These are phyloP conservation scores for Rhinichthys osculus DNA, from an alignment of 2,797 vertebrate species.

Conservation along the genomic window DNA sequence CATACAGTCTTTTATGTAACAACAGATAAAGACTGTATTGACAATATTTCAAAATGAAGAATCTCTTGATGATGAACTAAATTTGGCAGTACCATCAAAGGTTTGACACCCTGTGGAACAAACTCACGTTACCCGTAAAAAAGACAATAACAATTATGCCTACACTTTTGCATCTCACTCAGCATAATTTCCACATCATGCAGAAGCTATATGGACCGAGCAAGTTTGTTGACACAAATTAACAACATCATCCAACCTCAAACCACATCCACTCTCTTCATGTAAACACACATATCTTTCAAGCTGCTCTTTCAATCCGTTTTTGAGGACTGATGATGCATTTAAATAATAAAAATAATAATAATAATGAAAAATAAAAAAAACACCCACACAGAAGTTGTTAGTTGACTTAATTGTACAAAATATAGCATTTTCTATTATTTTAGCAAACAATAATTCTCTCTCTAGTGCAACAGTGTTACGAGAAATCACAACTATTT, in stretches of 20 bases:
- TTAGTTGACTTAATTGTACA: too few species aligned
- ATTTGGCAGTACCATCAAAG: not conserved
- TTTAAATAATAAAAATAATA: not conserved
- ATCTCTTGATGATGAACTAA: not conserved
- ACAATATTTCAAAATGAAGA: not conserved
- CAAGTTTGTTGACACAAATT: not conserved
- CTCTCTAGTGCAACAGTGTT: not conserved
- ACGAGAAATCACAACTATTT: not conserved
- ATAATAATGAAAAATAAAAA: not conserved
- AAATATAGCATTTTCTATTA: not conserved
- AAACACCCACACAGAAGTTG: not conserved
- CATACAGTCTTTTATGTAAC: not conserved
- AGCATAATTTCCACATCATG: not conserved
- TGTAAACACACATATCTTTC: not conserved
- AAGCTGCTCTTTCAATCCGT: not conserved
- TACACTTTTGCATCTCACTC: not conserved
- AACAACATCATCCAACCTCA: not conserved
- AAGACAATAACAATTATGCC: not conserved
- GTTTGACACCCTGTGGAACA: not conserved
- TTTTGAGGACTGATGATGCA: not conserved
- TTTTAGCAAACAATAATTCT: not conserved
- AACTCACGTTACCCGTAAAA: not conserved
- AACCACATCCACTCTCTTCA: constrained; percentile 6
- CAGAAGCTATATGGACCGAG: not conserved
- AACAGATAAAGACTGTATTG: not conserved